Percentiles rank a stretch among this genome's conserved stretches.
Evolutionary conservation across 2,797 vertebrate genomes (phyloP).

Genomic region (Muscicapa striata): DNA sequence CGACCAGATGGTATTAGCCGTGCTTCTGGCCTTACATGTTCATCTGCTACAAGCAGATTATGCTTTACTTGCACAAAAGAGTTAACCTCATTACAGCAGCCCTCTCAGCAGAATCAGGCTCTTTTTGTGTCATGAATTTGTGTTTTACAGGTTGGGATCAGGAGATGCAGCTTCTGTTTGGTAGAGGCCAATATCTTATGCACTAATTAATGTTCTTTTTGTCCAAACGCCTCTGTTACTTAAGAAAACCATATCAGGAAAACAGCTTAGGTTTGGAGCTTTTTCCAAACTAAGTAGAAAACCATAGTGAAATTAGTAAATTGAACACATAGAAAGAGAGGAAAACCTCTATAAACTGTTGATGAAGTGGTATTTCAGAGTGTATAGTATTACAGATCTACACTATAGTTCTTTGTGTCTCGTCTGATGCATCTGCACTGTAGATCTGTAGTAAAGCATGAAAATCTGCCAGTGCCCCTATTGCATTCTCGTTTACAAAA

Average conservation of each 20-base stretch:
- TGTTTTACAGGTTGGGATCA: background rate
- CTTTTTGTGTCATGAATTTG: background rate
- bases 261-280: background rate
- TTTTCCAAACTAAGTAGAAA: background rate
- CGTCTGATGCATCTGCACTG: background rate
- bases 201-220: background rate
- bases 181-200: background rate
- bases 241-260: background rate
- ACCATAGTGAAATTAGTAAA: background rate
- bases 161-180: background rate
- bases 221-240: background rate
- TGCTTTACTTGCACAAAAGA: background rate
- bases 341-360: background rate
- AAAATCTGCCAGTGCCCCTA: background rate
- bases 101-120: background rate
- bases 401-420: background rate
- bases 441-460: background rate
- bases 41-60: background rate
- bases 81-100: background rate
- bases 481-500: background rate
- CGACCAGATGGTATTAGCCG: background rate
- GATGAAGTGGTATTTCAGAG: background rate
- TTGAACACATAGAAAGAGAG: background rate
- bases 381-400: background rate
- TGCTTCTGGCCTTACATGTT: background rate